Base-by-base conservation (phyloP, 2,113 vertebrate genomes). In the Polypterus senegalus region DNA sequence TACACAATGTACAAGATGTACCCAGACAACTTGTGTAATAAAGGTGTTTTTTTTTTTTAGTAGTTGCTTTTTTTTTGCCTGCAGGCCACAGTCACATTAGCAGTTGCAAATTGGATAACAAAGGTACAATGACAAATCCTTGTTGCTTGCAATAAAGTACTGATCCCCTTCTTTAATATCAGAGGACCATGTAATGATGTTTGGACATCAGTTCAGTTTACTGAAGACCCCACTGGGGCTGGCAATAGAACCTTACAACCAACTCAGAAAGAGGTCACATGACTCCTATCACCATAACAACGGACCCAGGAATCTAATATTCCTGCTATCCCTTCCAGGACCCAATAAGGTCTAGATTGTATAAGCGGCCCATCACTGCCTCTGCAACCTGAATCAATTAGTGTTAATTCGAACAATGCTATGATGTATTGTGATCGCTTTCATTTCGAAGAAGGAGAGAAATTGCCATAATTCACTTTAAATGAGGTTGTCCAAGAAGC, bases 151-250 rank as follows among this genome's bases (percentile, higher is more conserved):
- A 98, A 98, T 97, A 98, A 98, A 91, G 91, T 91, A 91, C 88
- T 90, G 91, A 91, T 97, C 91, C 89, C 90, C 91, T 90, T 91
- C 88, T 98, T 96, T 95, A 95, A 98, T 97, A 97, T 96, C 79
- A 80, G 86, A 89, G 89, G 85, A 85, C 84, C 85, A 54, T 87
- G 88, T 89, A 91, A 92, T 88, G 86, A 92, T 87, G 88, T 92
- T 92, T 92, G 86, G 89, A 91, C 89, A 91, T 91, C 87, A 88
- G 86, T 90, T 84, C 79, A 78, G 83, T 86, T 89, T 89, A 88
- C 84, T 89, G 89, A 91, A 88, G 87, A 90, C 86, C 86, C 90
- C 89, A 89, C 77, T 88, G 88, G 89, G 88, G 85, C 84, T 76
- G 60, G 84, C 86, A 88, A 90, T 87, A 84, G 80, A 86, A 84